Evolutionary conservation across 1,140 invertebrate genomes (phyloP), one percentile per base, ranked within the genome.

Genomic region (Mamestra configurata): DNA sequence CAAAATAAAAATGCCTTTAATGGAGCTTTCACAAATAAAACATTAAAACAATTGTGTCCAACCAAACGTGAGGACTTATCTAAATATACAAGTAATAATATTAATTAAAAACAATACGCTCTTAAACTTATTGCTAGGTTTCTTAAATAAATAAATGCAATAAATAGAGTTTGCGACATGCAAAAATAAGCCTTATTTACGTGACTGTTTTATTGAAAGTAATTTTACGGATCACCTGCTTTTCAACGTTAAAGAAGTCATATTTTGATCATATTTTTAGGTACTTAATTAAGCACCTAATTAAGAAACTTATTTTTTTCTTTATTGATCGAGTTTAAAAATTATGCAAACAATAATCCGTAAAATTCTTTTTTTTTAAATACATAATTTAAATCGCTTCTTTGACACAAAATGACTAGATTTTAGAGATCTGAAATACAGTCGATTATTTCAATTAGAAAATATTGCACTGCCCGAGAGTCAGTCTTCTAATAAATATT

Each of bases 401-500:
- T 75, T 80, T 80, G 71, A 64, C 76, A 53, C 35, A 66, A 76
- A 66, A 81, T 77, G 70, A 77, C 76, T 80, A 76, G 75, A 83
- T 66, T 61, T 27, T 11, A 76, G 31, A 40, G 22, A 57, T 57
- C 10, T n/a, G 18, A 68, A 31, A 76, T 37, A 51, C 61, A 77
- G 61, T 31, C 18, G 77, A 78, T 35, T 80, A 81, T 72, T 80
- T 46, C 27, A 59, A 22, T 51, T 64, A 79, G 15, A 73, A 73
- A 75, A 72, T 90, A 90, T 90, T 90, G 89, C 89, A 90, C 89
- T 87, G 80, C 88, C 89, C 88, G 83, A 78, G 84, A 75, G 82
- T 89, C 86, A 89, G 88, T 89, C 88, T 88, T 88, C 84, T 77
- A 81, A 83, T 46, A 66, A 49, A 77, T 31, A 46, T 46, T 43